Percentiles rank a stretch among this genome's conserved stretches.
phyloP scores from a whole-genome alignment of 2,113 vertebrate genomes.

The Catharus minimus region DNA sequence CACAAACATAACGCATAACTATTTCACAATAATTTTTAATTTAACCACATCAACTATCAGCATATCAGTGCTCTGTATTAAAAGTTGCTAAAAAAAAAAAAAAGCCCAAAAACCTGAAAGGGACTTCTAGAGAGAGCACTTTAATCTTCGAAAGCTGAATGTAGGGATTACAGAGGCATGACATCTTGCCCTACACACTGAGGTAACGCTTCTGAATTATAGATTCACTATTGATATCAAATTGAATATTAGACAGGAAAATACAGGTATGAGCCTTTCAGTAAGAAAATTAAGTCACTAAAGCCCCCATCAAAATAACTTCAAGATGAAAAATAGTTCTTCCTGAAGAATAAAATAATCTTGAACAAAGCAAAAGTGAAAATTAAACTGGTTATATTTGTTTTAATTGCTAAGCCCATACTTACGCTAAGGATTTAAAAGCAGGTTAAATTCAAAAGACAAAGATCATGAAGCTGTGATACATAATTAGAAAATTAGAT shows the following conservation, averaged over 20 bases:
- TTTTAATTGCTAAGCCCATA: not conserved
- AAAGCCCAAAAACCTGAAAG: not conserved
- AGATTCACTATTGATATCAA: not conserved
- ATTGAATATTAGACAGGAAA: not conserved
- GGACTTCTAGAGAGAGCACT: not conserved
- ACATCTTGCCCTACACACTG: not conserved
- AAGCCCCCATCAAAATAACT: not conserved
- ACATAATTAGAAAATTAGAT: not conserved
- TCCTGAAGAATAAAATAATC: not conserved
- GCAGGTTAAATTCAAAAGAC: not conserved
- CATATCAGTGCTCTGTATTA: not conserved
- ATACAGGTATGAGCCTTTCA: not conserved
- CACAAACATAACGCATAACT: accelerated
- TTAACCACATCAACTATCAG: not conserved
- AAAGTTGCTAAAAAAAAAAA: not conserved
- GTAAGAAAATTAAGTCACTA: not conserved
- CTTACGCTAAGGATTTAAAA: not conserved
- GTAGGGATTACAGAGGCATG: not conserved
- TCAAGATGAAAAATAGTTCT: not conserved
- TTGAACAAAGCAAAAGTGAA: not conserved
- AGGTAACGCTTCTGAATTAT: not conserved
- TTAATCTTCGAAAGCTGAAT: not conserved
- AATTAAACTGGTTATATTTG: not conserved
- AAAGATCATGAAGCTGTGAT: not conserved
- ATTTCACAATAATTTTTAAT: not conserved